Evolutionary conservation across 2,888 invertebrate genomes (phyloP), one percentile per base, ranked within the genome.

Genomic region (Smittia sp.): DNA sequence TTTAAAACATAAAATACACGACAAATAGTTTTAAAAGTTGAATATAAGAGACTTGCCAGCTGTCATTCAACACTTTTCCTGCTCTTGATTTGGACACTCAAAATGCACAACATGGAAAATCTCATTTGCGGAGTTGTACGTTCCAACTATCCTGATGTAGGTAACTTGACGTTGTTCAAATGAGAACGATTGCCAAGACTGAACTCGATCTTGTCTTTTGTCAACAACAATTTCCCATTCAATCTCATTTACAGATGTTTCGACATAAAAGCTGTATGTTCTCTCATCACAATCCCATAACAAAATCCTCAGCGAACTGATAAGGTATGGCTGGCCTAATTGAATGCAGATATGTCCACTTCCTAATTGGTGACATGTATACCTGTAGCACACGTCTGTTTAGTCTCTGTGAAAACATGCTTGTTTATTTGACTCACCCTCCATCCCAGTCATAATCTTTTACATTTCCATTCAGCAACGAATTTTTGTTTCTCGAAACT

Each of bases 31-130:
- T 32, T 32, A 32, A 32, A 32, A 32, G 9, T 32, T 32, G 9
- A 9, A 6, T 32, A 6, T 32, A 9, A 9, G 32, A 32, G 4
- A 9, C 9, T 32, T 32, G 32, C 4, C 32, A 32, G 9, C 32
- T 32, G 32, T 6, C 32, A 32, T 32, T 32, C 11, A 11, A 11
- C n/a, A 22, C 58, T 58, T 46, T 46, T 58, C 7, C 18, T 18
- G n/a, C 13, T 81, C 81, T 76, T 90, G 90, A 32, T 93, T 90
- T 4, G 98, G 98, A 78, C 96, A 96, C 84, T 98, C 98, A 82
- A 98, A 91, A 84, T 98, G 98, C 73, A 98, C 98, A 80, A 96
- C 92, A 81, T 98, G 98, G 83, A 98, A 98, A 74, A 97, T 95
- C 94, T 97, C 97, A 82, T 98, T 98, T 0, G 96, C 98, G 13